Conservation (phyloP, 2,888 invertebrate species). For the Thysanoteuthis rhombus region DNA sequence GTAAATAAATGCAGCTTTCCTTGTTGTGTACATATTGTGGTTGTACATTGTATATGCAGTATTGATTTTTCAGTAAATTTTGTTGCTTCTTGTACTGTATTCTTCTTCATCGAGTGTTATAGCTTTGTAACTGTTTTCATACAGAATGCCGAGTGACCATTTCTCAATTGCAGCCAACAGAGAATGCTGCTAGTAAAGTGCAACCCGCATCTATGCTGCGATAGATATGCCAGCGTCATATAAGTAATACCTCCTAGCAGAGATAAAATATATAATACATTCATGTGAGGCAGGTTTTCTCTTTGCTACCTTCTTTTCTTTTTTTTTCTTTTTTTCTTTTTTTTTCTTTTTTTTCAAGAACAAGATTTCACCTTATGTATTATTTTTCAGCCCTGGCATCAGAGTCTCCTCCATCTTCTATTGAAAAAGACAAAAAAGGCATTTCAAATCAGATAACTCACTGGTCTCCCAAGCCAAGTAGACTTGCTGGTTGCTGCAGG, state of each 20-base stretch:
- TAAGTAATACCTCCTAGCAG: not conserved
- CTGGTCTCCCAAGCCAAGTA: not conserved
- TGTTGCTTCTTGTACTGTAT: not conserved
- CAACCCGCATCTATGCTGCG: not conserved
- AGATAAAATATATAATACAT: not conserved
- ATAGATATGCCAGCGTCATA: not conserved
- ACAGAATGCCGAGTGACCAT: not conserved
- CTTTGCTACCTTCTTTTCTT: not conserved
- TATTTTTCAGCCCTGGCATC: not conserved
- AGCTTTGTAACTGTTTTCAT: constrained; percentile 12
- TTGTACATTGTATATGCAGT: not conserved
- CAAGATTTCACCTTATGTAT: not conserved
- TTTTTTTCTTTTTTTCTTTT: not conserved
- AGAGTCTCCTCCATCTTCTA: not conserved
- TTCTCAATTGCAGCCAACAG: not conserved
- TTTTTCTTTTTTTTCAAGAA: not conserved
- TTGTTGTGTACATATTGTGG: constrained; percentile 12
- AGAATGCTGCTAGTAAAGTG: not conserved
- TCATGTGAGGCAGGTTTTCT: not conserved
- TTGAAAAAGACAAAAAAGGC: not conserved
- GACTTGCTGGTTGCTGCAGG: constrained; percentile 12
- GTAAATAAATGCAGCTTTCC: not conserved
- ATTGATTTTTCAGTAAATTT: not conserved
- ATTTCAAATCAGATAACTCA: constrained; percentile 12
- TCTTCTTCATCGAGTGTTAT: constrained; percentile 12